A percentile compares a stretch with the other conserved stretches of the same genome.
Evolutionary conservation across 1,140 invertebrate species (phyloP).

Genomic region (Aphaenogaster floridana): DNA sequence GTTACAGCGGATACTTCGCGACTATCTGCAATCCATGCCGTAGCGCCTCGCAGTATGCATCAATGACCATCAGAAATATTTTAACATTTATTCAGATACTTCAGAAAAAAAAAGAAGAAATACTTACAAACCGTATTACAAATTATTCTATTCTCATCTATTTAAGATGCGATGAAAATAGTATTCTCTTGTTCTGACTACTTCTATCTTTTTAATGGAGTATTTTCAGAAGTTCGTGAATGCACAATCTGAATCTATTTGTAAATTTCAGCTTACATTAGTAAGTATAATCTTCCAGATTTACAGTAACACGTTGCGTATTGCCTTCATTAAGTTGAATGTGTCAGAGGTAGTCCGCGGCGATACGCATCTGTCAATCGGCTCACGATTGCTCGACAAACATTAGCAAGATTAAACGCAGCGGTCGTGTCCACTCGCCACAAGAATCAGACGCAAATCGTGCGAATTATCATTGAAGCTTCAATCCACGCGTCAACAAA

Average conservation of each 20-base stretch:
- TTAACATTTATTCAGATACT: neutral
- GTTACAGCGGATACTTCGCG: constrained; percentile 35
- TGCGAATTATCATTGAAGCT: constrained; percentile 50
- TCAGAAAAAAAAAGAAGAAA: neutral
- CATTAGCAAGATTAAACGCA: constrained; percentile 24
- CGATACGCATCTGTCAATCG: constrained; percentile 10
- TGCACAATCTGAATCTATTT: neutral
- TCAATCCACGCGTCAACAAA: constrained; percentile 38
- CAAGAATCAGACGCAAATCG: constrained; percentile 57
- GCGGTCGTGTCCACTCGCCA: neutral
- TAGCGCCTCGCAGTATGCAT: neutral
- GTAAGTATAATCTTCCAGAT: neutral
- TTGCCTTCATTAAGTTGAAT: neutral
- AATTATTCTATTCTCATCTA: neutral
- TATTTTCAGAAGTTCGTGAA: neutral
- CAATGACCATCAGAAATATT: neutral
- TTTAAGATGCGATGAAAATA: neutral
- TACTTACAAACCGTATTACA: neutral
- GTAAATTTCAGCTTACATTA: neutral
- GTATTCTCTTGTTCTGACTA: neutral
- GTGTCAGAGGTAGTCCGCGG: neutral
- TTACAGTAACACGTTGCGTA: neutral
- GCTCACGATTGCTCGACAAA: neutral
- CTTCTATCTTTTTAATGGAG: neutral
- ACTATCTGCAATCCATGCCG: constrained; percentile 13